Conservation (phyloP, 2,888 invertebrate genomes). For the Campoplex capitator region DNA sequence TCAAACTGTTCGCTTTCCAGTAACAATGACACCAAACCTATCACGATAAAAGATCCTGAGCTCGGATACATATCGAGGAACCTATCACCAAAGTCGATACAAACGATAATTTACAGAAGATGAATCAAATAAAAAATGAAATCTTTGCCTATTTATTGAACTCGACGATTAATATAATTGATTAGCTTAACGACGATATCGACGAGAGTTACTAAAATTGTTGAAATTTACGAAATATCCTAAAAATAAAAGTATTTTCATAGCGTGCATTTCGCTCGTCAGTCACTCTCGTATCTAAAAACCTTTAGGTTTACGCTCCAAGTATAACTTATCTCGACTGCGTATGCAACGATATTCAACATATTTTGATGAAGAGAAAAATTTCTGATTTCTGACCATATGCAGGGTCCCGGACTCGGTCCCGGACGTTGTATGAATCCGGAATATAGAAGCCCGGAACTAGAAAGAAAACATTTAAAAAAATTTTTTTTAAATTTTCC, state of each 20-base stretch:
- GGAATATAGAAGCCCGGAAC: too few relatives aligned
- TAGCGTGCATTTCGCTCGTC: background rate
- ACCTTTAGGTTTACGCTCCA: background rate
- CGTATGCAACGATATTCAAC: conserved; percentile 1
- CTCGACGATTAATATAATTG: background rate
- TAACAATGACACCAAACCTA: conserved; percentile 76
- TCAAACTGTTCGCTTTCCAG: conserved; percentile 76
- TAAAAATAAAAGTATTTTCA: background rate
- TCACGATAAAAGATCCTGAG: conserved; percentile 82
- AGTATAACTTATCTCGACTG: conserved; percentile 1
- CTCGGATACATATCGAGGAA: conserved; percentile 80
- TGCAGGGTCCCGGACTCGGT: too few relatives aligned
- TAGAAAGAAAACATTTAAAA: too few relatives aligned
- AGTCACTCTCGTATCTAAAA: background rate
- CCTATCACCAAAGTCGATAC: conserved; percentile 83
- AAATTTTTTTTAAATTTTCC: too few relatives aligned
- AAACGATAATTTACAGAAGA: conserved; percentile 83
- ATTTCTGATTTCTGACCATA: too few relatives aligned
- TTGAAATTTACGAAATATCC: background rate
- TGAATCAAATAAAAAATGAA: background rate
- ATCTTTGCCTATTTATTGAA: background rate
- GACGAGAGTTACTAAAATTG: background rate
- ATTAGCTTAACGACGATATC: background rate
- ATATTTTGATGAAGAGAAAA: background rate
- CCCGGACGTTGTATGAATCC: too few relatives aligned